These are phyloP conservation scores for Euwallacea fornicatus DNA, from an alignment of 1,140 invertebrate species.

Conservation along the genomic window DNA sequence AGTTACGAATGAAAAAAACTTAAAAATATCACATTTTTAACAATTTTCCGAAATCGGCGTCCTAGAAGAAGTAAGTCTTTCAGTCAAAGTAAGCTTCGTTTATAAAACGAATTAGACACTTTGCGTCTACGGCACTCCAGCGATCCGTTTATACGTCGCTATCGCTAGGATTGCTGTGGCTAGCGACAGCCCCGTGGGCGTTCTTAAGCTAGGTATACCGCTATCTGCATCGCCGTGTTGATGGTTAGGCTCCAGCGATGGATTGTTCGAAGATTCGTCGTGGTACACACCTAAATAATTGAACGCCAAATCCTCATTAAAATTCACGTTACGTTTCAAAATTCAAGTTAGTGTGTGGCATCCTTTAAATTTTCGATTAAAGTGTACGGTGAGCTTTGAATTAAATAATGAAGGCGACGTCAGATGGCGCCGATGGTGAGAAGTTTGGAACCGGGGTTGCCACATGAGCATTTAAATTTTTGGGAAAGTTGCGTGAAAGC, in stretches of 20 bases:
- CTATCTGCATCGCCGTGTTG: slow-evolving; percentile 15
- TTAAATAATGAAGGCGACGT: too few species aligned
- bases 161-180: slow-evolving; percentile 26
- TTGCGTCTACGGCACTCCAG: too few species aligned
- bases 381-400: too few species aligned
- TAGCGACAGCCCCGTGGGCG: slow-evolving; percentile 17
- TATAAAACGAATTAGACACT: slow-evolving; percentile 43
- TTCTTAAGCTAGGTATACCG: slow-evolving; percentile 10
- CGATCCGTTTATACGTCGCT: slow-evolving; percentile 26
- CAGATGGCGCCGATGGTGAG: neutral
- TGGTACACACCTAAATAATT: slow-evolving; percentile 36
- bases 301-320: too few species aligned
- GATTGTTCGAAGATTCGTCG: slow-evolving; percentile 22
- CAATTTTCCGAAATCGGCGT: slow-evolving; percentile 13
- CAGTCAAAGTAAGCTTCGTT: slow-evolving; percentile 42
- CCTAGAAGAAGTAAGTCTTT: slow-evolving; percentile 24
- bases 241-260: slow-evolving; percentile 28
- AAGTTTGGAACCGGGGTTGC: neutral
- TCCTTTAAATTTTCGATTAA: too few species aligned
- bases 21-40: slow-evolving; percentile 17
- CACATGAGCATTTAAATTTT: neutral
- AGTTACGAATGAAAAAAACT: neutral
- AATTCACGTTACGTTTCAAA: too few species aligned
- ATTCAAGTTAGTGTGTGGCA: too few species aligned
- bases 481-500: neutral